phyloP scores from a whole-genome alignment of 2,113 vertebrate genomes.

The Cnemophilus loriae region DNA sequence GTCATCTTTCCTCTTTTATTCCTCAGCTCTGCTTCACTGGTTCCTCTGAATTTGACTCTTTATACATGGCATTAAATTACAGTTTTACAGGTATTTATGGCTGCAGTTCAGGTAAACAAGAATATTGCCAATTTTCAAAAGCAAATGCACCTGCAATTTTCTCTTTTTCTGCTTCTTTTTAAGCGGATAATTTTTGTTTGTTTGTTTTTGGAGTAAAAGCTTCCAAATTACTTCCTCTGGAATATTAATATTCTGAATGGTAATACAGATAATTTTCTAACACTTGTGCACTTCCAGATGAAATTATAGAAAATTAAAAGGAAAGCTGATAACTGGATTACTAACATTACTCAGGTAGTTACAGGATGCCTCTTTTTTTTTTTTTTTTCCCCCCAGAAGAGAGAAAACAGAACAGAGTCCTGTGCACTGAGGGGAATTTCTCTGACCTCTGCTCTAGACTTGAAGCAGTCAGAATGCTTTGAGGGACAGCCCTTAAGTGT shows the following conservation, averaged over 20 bases:
- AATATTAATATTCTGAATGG: not conserved
- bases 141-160: not conserved
- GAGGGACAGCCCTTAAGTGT: not conserved
- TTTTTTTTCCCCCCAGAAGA: not conserved
- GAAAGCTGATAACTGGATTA: not conserved
- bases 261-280: not conserved
- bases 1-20: not conserved
- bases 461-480: not conserved
- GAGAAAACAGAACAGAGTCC: not conserved
- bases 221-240: not conserved
- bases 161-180: not conserved
- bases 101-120: not conserved
- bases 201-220: not conserved
- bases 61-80: not conserved
- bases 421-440: not conserved
- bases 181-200: not conserved
- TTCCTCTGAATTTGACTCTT: not conserved
- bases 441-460: not conserved
- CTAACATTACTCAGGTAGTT: not conserved
- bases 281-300: not conserved
- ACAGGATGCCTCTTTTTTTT: not conserved
- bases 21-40: not conserved
- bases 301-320: not conserved
- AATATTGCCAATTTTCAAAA: not conserved
- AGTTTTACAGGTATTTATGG: not conserved